Evolutionary conservation across 2,113 vertebrate genomes (phyloP).

Genomic region (Pogonocichla stellata): DNA sequence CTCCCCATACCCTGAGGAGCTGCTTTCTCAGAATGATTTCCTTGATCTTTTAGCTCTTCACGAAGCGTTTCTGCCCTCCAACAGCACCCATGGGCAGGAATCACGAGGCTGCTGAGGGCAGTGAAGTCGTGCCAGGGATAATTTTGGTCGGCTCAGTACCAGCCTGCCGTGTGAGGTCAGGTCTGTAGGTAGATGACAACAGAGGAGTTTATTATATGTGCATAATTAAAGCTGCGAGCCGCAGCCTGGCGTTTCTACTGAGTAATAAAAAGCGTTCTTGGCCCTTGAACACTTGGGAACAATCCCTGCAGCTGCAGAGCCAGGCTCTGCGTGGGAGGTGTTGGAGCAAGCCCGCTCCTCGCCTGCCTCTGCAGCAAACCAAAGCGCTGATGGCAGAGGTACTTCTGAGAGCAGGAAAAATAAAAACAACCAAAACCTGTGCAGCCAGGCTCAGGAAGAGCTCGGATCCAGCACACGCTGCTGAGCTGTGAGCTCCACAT

Average conservation of each 20-base stretch:
- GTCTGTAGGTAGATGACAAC: neutral
- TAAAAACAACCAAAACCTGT: neutral
- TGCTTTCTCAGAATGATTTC: neutral
- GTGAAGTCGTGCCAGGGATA: neutral
- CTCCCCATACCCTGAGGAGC: neutral
- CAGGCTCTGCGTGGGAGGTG: neutral
- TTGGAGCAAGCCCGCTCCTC: neutral
- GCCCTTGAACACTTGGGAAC: neutral
- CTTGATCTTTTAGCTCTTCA: neutral
- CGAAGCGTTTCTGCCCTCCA: neutral
- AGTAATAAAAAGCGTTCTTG: neutral
- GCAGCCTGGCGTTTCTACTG: neutral
- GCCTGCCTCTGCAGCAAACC: neutral
- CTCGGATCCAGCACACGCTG: rapidly evolving
- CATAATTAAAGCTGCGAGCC: conserved; percentile 1
- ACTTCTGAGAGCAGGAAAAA: neutral
- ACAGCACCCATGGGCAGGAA: neutral
- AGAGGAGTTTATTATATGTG: neutral
- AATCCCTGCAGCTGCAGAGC: conserved; percentile 19
- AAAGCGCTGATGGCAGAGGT: neutral
- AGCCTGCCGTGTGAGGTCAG: neutral
- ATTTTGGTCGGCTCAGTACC: neutral
- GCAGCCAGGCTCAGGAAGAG: neutral
- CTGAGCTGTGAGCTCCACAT: rapidly evolving
- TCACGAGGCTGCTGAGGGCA: neutral